phyloP scores from a whole-genome alignment of 2,888 invertebrate species.

The Noctua janthina region DNA sequence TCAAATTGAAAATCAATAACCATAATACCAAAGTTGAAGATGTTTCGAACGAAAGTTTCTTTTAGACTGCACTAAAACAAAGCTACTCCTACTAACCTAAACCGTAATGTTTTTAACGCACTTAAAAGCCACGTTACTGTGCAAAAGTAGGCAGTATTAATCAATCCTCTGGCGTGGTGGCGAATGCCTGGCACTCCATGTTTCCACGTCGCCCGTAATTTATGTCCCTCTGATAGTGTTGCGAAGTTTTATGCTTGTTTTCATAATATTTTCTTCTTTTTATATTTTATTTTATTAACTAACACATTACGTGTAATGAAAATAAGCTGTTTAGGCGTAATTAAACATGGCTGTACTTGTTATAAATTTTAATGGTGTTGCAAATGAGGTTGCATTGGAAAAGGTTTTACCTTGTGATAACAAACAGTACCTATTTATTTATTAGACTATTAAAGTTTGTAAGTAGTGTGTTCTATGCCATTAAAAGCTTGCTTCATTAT shows the following conservation, averaged over 20 bases:
- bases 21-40: not conserved
- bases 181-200: conserved; percentile 63
- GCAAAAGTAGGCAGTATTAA: conserved; percentile 42
- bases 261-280: conserved; percentile 42
- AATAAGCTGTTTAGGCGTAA: conserved; percentile 37
- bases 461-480: not conserved
- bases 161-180: conserved; percentile 57
- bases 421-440: not conserved
- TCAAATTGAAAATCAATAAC: not conserved
- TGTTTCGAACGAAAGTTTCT: too few relatives aligned
- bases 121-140: conserved; percentile 21
- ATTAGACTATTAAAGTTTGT: not conserved
- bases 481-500: not conserved
- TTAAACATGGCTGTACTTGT: conserved; percentile 16
- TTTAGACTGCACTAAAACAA: not conserved
- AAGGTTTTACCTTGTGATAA: not conserved
- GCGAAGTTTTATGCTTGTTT: conserved; percentile 46
- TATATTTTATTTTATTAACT: conserved; percentile 44
- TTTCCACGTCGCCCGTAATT: conserved; percentile 56
- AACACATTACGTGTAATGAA: conserved; percentile 22
- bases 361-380: not conserved
- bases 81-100: not conserved
- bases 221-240: conserved; percentile 55
- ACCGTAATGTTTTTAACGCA: conserved; percentile 25
- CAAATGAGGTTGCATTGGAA: not conserved